These are phyloP conservation scores for Philhelius pedissequus DNA, from an alignment of 2,888 invertebrate genomes.

Conservation along the genomic window DNA sequence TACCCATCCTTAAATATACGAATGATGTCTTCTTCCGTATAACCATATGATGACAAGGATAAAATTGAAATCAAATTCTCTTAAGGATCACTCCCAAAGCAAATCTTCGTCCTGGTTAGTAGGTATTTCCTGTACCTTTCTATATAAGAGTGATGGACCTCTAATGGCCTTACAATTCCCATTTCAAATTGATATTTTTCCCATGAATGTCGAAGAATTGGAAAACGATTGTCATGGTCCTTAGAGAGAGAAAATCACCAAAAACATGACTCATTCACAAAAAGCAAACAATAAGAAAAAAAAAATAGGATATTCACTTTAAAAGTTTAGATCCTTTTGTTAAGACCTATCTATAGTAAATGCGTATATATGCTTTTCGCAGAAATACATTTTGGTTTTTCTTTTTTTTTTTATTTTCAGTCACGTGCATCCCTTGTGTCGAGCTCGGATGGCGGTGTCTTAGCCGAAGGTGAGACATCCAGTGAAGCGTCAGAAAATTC, in stretches of 20 bases:
- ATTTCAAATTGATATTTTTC: constrained; percentile 59
- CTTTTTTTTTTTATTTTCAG: constrained; percentile 71
- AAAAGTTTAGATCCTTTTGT: constrained; percentile 36
- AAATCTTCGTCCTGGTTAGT: not conserved
- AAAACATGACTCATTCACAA: constrained; percentile 14
- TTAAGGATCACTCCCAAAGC: constrained; percentile 10
- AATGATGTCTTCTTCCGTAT: not conserved
- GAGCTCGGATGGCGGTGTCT: constrained; percentile 81
- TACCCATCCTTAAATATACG: constrained; percentile 1
- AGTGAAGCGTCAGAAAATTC: constrained; percentile 82
- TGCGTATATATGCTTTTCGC: not conserved
- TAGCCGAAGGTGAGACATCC: constrained; percentile 81
- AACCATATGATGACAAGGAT: not conserved
- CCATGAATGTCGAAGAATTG: constrained; percentile 59
- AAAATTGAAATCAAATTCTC: constrained; percentile 36
- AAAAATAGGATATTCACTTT: constrained; percentile 1
- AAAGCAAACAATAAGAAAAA: not conserved
- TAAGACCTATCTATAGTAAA: not conserved
- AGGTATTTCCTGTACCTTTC: constrained; percentile 5
- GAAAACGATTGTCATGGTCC: constrained; percentile 57
- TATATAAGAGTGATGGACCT: constrained; percentile 49
- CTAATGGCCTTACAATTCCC: constrained; percentile 69
- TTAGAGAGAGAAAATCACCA: constrained; percentile 6
- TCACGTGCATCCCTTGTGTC: constrained; percentile 79
- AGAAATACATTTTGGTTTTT: not conserved